These are phyloP conservation scores for Pteronotus mesoamericanus DNA, from an alignment of 2,797 vertebrate genomes.

Conservation along the genomic window DNA sequence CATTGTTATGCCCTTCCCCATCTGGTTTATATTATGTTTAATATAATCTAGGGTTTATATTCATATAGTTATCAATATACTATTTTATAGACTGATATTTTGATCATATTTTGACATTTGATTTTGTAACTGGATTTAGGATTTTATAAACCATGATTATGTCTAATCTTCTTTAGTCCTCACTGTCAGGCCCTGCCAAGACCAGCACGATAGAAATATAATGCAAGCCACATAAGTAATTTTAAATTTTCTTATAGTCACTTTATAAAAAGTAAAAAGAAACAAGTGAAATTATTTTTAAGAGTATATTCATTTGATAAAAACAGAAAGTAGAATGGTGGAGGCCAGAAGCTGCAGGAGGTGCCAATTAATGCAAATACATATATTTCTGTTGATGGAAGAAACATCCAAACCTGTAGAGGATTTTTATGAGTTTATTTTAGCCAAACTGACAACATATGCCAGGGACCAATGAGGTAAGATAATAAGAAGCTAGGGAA, in stretches of 20 bases:
- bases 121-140: conserved; percentile 1
- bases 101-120: neutral
- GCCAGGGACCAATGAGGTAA: neutral
- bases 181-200: neutral
- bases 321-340: neutral
- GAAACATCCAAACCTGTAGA: neutral
- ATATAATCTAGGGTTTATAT: neutral
- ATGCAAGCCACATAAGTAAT: neutral
- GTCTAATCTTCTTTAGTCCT: neutral
- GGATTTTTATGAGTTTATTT: neutral
- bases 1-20: neutral
- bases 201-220: neutral
- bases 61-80: neutral
- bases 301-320: neutral
- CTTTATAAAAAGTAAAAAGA: conserved; percentile 14
- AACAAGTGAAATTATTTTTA: neutral
- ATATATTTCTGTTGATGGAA: neutral
- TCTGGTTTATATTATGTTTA: neutral
- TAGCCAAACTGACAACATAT: neutral
- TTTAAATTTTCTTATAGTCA: neutral
- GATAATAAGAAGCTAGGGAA: too few relatives aligned
- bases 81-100: neutral
- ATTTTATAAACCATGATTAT: neutral
- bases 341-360: neutral
- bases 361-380: neutral